Conservation (phyloP, 2,113 vertebrate species). For the Lonchura striata region DNA sequence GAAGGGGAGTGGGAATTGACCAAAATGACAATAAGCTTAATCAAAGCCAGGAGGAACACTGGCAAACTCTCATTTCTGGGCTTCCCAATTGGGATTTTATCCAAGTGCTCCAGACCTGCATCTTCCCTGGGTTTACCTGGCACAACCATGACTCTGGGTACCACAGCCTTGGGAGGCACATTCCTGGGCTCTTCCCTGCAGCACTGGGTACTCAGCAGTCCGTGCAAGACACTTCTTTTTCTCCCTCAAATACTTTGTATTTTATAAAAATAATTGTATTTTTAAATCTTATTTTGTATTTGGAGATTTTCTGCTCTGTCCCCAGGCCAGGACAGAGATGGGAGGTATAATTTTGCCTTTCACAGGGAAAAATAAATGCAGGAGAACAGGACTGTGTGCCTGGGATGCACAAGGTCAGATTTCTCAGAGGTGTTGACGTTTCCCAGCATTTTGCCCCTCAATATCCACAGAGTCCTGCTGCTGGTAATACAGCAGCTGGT, state of each 20-base stretch:
- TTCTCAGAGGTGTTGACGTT: background rate
- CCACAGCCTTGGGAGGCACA: accelerated
- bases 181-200: background rate
- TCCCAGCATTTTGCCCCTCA: background rate
- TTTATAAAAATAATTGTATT: background rate
- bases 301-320: background rate
- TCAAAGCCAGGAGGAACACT: conserved; percentile 37
- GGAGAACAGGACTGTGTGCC: background rate
- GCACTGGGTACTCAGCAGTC: background rate
- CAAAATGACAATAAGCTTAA: conserved; percentile 69
- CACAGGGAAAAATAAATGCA: background rate
- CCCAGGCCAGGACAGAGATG: background rate
- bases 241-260: background rate
- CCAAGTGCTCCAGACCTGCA: background rate
- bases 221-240: background rate
- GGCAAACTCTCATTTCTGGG: background rate
- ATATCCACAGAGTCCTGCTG: background rate
- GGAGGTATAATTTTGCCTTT: background rate
- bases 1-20: conserved; percentile 12
- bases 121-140: background rate
- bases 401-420: background rate
- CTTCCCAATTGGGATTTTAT: background rate
- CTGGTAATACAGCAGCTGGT: background rate
- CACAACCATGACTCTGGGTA: accelerated
- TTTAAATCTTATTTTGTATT: background rate